phyloP scores from a whole-genome alignment of 1,140 invertebrate genomes.

The Formica exsecta region DNA sequence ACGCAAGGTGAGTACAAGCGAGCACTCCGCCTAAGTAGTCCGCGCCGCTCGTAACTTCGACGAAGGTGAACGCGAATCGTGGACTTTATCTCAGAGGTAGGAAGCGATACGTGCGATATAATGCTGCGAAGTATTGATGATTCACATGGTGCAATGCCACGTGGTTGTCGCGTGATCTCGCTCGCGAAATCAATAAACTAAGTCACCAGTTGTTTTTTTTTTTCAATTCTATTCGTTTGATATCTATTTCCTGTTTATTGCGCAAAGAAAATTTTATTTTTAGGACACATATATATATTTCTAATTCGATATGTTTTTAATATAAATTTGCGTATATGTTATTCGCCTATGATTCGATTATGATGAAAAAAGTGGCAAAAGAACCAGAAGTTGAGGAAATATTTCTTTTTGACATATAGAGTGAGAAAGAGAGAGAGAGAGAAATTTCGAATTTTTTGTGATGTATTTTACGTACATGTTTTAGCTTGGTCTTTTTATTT shows the following conservation, averaged over 20 bases:
- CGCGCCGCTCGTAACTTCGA: not conserved
- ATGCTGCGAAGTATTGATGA: conserved; percentile 43
- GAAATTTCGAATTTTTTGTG: not conserved
- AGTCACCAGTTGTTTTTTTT: not conserved
- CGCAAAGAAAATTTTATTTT: not conserved
- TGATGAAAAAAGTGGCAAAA: not conserved
- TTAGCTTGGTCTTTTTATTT: not conserved
- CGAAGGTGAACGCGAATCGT: conserved; percentile 30
- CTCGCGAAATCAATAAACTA: not conserved
- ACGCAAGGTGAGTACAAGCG: conserved; percentile 63
- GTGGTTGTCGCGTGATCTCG: not conserved
- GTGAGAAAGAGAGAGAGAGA: too few relatives aligned
- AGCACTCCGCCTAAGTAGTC: not conserved
- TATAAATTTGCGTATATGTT: not conserved
- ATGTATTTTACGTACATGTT: not conserved
- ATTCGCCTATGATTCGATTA: not conserved
- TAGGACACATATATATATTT: not conserved
- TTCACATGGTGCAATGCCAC: conserved; percentile 43
- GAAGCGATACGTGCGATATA: conserved; percentile 46
- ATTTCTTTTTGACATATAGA: not conserved
- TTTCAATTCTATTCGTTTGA: conserved; percentile 7
- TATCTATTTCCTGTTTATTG: not conserved
- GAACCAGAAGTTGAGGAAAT: not conserved
- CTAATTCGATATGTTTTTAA: not conserved
- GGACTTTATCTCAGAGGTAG: not conserved